phyloP scores from a whole-genome alignment of 2,113 vertebrate species.

The Saccopteryx bilineata region DNA sequence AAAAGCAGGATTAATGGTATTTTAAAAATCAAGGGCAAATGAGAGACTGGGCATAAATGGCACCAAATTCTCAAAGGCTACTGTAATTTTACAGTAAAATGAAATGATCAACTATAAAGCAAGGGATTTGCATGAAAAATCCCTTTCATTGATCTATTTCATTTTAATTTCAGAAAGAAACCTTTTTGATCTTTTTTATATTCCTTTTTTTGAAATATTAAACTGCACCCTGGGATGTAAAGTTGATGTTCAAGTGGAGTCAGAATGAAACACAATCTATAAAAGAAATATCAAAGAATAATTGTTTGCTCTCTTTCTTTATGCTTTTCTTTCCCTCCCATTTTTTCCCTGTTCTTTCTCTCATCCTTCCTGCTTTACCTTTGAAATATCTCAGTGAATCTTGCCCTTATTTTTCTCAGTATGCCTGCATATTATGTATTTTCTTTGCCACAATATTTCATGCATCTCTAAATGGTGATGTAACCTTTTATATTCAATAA shows the following conservation, averaged over 20 bases:
- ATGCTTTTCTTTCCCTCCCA: neutral
- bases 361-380: neutral
- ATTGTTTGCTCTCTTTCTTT: neutral
- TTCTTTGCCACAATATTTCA: neutral
- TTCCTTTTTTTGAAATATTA: conserved; percentile 66
- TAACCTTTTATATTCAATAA: neutral
- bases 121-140: conserved; percentile 59
- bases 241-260: neutral
- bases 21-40: conserved; percentile 61
- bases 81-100: conserved; percentile 65
- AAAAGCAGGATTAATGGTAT: conserved; percentile 28
- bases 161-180: conserved; percentile 67
- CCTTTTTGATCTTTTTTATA: conserved; percentile 58
- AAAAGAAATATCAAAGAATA: neutral
- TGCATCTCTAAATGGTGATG: neutral
- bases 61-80: conserved; percentile 55
- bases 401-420: neutral
- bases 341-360: neutral
- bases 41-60: neutral
- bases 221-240: neutral
- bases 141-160: conserved; percentile 43
- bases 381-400: neutral
- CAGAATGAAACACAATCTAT: neutral
- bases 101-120: conserved; percentile 53
- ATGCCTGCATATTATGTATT: neutral